Evolutionary conservation across 2,888 invertebrate species (phyloP).

Genomic region (Trachelus tabidus): DNA sequence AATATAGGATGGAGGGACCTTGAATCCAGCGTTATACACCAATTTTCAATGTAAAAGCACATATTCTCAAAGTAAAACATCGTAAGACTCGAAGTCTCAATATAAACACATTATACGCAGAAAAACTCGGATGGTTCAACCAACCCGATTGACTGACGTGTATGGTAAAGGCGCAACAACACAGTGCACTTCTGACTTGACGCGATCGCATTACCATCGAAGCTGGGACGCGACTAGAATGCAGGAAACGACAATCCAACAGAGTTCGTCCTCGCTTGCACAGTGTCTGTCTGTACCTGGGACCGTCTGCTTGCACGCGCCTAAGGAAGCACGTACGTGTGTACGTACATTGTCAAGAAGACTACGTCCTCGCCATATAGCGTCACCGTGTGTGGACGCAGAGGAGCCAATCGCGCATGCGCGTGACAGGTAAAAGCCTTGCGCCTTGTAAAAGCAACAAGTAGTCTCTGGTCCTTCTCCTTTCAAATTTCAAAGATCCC

Average conservation of each 20-base stretch:
- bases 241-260: constrained; percentile 18
- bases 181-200: constrained; percentile 22
- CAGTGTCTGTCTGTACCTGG: constrained; percentile 3
- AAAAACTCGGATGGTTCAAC: neutral
- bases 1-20: too few relatives aligned
- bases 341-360: constrained; percentile 1
- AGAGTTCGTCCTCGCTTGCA: neutral
- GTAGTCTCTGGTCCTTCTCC: constrained; percentile 27
- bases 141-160: neutral
- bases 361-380: neutral
- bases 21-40: too few relatives aligned
- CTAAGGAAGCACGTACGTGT: neutral
- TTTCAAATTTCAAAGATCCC: constrained; percentile 12
- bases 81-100: neutral
- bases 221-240: constrained; percentile 40
- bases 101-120: neutral
- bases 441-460: constrained; percentile 38
- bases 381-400: neutral
- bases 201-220: constrained; percentile 43
- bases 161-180: neutral
- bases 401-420: constrained; percentile 32
- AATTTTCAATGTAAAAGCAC: neutral
- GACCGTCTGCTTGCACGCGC: constrained; percentile 11
- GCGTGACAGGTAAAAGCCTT: constrained; percentile 32
- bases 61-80: neutral